Base-by-base conservation (phyloP, 2,113 vertebrate genomes). In the Phylloscopus trochilus region DNA sequence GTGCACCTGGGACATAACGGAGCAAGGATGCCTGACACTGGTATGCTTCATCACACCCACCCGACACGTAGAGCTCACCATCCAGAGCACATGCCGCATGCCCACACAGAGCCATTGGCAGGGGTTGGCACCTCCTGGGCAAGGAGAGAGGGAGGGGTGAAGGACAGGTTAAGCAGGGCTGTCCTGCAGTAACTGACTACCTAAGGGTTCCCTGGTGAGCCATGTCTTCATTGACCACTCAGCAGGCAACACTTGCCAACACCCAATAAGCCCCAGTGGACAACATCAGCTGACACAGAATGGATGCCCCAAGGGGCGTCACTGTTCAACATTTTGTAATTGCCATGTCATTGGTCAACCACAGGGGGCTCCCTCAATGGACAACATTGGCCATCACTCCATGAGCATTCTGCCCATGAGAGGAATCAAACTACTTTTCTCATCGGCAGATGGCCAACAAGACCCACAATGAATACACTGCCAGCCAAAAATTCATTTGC, bases 21-120 rank as follows among this genome's bases (percentile, higher is more conserved):
- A 98, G 87, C 91, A 98, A 27, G 4, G 96, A 92, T 1, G 95
- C 83, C 81, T 95, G 96, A 92, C 94, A 98, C 73, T 93, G 96
- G 58, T 43, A 86, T 0, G 79, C 70, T 47, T 95, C 91, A 3
- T 97, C 96, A 9, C 95, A 98, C 9, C 98, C 98, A 16, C 98
- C 98, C 0, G 98, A 98, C 31, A 98, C 58, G 6, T 98, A 98
- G 83, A 98, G 73, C 31, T 59, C 94, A 19, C 97, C 98, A 4
- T 98, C 97, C 94, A 98, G 85, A 87, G 97, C 74, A 26, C 98
- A 97, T 0, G 98, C 98, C 0, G 98, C 98, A 0, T 98, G 98
- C 51, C 98, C 98, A 63, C 98, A 98, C 66, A 98, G 70, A 11
- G 97, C 89, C 58, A 33, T 67, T 2, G 97, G 98, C 74, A 98